Evolutionary conservation across 2,797 vertebrate species (phyloP), one percentile per base, ranked within the genome.

Genomic region (Denticeps clupeoides): DNA sequence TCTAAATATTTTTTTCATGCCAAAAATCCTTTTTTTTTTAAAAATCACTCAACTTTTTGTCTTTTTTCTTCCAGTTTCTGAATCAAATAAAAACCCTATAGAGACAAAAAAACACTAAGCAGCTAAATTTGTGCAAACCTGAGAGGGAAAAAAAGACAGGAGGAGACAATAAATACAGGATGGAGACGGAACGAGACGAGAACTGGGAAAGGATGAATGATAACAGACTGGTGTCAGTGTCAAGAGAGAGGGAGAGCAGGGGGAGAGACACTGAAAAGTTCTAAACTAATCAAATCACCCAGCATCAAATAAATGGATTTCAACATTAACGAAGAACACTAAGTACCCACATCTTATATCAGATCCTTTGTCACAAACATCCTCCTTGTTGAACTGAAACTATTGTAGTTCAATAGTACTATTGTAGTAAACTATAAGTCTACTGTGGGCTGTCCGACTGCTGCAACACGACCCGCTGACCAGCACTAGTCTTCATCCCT

Each of bases 41-140:
- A n/a, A n/a, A n/a, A 19, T 38, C 35, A 38, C 38, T 38, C 35
- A 38, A 38, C 38, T 35, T 38, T 21, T 38, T 35, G 10, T 18
- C 38, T 38, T 38, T 38, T 37, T 38, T 45, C 53, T 57, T 51
- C 58, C 64, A 59, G 58, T 59, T 66, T 50, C 47, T 38, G 53
- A 56, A 46, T 46, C 11, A 19, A 57, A 26, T 51, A 31, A 57
- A 57, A 51, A 51, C 40, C 49, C 41, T 43, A 38, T 38, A 43
- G 46, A 51, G 50, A 44, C 47, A 48, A 55, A 26, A 48, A 24
- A 49, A 41, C 50, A 58, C 57, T 42, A 44, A 67, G 60, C 60
- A 63, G 60, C 64, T 48, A 63, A 48, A 46, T 47, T 46, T 45
- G 35, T 38, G 35, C 35, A 38, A 38, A 38, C 16, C 35, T 38